phyloP scores from a whole-genome alignment of 2,888 invertebrate species.

The Muschampia plurimacula region DNA sequence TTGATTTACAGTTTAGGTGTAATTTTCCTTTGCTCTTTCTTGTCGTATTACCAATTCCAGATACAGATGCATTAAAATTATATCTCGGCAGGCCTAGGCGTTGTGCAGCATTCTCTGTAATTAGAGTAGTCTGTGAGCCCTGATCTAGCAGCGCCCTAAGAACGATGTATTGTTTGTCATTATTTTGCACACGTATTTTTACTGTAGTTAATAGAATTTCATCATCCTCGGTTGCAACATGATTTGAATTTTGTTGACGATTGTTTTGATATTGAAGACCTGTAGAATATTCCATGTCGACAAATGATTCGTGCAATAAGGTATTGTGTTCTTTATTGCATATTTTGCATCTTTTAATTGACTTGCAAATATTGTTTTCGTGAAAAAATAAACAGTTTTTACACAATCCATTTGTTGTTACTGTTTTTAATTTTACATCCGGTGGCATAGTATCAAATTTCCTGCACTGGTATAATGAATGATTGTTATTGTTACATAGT shows the following conservation, averaged over 20 bases:
- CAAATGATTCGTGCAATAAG: neutral
- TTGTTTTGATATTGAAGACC: neutral
- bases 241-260: neutral
- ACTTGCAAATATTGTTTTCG: too few species aligned
- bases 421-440: neutral
- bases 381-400: neutral
- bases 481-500: too few species aligned
- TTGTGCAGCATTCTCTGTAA: constrained; percentile 24
- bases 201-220: constrained; percentile 11
- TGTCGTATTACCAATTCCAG: constrained; percentile 11
- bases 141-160: constrained; percentile 24
- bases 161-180: neutral
- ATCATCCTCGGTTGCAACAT: too few species aligned
- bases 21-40: neutral
- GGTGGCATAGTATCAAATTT: neutral
- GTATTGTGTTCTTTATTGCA: neutral
- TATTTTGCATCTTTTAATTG: neutral
- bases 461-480: too few species aligned
- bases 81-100: constrained; percentile 12
- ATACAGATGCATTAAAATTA: constrained; percentile 11
- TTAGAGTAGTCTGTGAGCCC: constrained; percentile 28
- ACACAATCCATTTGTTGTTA: neutral
- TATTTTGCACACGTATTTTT: neutral
- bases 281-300: constrained; percentile 20
- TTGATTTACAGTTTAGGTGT: neutral